These are phyloP conservation scores for Sycobia sp. DNA, from an alignment of 1,140 invertebrate species.

Conservation along the genomic window DNA sequence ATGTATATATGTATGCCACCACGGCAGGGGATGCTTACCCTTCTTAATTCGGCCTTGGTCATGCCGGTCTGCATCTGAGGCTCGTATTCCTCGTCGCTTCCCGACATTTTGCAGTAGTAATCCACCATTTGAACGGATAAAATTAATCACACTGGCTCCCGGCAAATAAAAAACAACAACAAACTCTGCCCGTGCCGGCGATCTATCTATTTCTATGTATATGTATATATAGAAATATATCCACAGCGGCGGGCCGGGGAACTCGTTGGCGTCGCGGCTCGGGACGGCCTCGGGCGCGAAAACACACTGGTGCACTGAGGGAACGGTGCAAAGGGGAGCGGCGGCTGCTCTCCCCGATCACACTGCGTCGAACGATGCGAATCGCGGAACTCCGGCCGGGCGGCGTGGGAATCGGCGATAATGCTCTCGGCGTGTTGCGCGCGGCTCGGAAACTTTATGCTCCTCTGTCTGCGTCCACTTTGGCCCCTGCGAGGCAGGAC, in stretches of 20 bases:
- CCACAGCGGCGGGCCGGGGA: too few relatives aligned
- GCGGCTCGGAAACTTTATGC: too few relatives aligned
- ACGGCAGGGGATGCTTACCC: constrained; percentile 46
- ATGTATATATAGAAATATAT: too few relatives aligned
- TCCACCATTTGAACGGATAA: constrained; percentile 49
- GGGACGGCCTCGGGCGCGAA: not conserved
- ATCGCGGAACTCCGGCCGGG: too few relatives aligned
- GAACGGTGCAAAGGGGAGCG: not conserved
- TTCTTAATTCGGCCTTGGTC: constrained; percentile 58
- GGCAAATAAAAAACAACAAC: constrained; percentile 4
- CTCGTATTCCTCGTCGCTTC: constrained; percentile 59
- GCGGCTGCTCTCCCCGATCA: not conserved
- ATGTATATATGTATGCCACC: too few relatives aligned
- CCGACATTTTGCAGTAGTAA: constrained; percentile 58
- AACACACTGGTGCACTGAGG: not conserved
- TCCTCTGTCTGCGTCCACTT: too few relatives aligned
- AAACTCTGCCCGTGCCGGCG: too few relatives aligned
- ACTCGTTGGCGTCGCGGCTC: too few relatives aligned
- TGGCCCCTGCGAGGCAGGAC: constrained; percentile 16
- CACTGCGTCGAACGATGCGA: not conserved
- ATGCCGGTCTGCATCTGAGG: constrained; percentile 51
- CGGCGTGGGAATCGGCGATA: too few relatives aligned
- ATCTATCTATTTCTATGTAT: too few relatives aligned
- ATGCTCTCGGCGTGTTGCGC: too few relatives aligned
- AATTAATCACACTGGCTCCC: too few relatives aligned